These are phyloP conservation scores for Ochropleura plecta DNA, from an alignment of 2,888 invertebrate species.

Conservation along the genomic window DNA sequence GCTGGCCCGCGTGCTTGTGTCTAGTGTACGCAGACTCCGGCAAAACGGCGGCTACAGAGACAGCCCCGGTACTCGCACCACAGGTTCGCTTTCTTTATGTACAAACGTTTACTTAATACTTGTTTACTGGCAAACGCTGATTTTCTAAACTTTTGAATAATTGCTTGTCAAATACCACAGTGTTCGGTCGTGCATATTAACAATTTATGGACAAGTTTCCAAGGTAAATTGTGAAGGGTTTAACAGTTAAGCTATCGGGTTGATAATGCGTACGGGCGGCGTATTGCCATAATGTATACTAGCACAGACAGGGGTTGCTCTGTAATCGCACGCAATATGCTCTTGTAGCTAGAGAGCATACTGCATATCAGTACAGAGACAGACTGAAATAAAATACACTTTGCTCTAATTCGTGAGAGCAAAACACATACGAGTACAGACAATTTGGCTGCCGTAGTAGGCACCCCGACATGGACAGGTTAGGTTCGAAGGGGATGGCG, in stretches of 20 bases:
- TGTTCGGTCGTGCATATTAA: slow-evolving; percentile 65
- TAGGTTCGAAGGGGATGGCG: too few relatives aligned
- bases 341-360: too few relatives aligned
- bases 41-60: slow-evolving; percentile 87
- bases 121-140: slow-evolving; percentile 54
- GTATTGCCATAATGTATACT: too few relatives aligned
- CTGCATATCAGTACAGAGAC: too few relatives aligned
- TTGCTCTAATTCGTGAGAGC: too few relatives aligned
- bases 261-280: slow-evolving; percentile 68
- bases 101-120: slow-evolving; percentile 57
- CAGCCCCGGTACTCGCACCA: slow-evolving; percentile 83
- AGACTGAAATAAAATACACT: too few relatives aligned
- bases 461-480: too few relatives aligned
- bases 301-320: too few relatives aligned
- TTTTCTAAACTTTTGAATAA: slow-evolving; percentile 66
- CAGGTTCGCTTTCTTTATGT: slow-evolving; percentile 78
- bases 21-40: slow-evolving; percentile 80
- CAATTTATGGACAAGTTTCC: slow-evolving; percentile 75
- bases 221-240: slow-evolving; percentile 85
- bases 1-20: slow-evolving; percentile 83
- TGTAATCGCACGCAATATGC: too few relatives aligned
- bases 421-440: too few relatives aligned
- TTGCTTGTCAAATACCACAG: slow-evolving; percentile 58
- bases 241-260: slow-evolving; percentile 67
- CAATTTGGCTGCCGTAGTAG: too few relatives aligned